Conservation (phyloP, 2,797 vertebrate species). For the Danio aesculapii region DNA sequence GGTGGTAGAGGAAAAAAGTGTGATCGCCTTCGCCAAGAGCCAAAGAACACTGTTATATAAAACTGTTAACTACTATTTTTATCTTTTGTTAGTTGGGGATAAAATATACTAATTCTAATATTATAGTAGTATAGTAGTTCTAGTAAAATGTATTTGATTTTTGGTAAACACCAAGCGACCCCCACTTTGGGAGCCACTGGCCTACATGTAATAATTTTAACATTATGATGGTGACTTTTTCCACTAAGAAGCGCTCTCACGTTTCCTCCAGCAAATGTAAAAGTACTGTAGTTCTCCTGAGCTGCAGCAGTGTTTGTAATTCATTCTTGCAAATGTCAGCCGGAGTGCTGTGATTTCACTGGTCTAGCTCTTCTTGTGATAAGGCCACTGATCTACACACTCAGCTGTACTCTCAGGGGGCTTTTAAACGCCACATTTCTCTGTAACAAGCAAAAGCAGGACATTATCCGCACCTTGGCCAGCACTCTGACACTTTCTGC, state of each 20-base stretch:
- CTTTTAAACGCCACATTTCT: conserved; percentile 24
- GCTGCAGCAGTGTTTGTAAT: background rate
- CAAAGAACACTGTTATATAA: too few relatives aligned
- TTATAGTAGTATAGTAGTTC: too few relatives aligned
- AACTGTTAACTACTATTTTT: too few relatives aligned
- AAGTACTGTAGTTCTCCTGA: background rate
- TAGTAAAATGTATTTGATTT: too few relatives aligned
- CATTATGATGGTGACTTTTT: background rate
- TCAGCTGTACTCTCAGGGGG: conserved; percentile 2
- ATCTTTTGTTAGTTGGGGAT: too few relatives aligned
- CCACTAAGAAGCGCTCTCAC: background rate
- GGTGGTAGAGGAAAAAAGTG: too few relatives aligned
- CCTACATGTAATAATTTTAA: background rate
- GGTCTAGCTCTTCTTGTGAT: conserved; percentile 14
- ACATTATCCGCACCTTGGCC: conserved; percentile 17
- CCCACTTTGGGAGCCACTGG: too few relatives aligned
- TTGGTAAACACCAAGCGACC: too few relatives aligned
- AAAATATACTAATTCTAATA: too few relatives aligned
- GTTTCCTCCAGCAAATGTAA: conserved; percentile 6
- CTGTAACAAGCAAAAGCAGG: conserved; percentile 3
- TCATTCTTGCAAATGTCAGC: conserved; percentile 16
- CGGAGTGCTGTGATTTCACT: conserved; percentile 8
- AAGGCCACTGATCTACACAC: conserved; percentile 18
- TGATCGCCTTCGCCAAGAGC: too few relatives aligned
- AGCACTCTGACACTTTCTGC: conserved; percentile 23